Percentiles rank a stretch among this genome's conserved stretches.
These are phyloP conservation scores for Sialia sialis DNA, from an alignment of 2,113 vertebrate genomes.

Conservation along the genomic window DNA sequence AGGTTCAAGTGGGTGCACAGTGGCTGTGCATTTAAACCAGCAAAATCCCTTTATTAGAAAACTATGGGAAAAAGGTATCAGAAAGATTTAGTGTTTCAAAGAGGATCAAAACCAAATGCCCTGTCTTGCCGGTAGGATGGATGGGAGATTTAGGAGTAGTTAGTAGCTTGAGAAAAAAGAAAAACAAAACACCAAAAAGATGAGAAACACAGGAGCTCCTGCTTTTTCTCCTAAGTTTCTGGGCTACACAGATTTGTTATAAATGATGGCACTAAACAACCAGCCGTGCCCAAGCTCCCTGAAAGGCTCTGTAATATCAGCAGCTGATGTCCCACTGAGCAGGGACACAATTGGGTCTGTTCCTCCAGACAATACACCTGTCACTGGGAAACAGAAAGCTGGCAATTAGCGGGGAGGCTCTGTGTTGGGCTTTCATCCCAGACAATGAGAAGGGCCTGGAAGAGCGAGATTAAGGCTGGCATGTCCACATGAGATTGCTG, in stretches of 20 bases:
- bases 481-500: constrained; percentile 12
- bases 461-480: constrained; percentile 71
- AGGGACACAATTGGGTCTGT: constrained; percentile 74
- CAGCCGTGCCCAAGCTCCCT: not conserved
- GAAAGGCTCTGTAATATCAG: constrained; percentile 38
- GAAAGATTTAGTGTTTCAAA: not conserved
- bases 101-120: not conserved
- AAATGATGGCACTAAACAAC: constrained; percentile 39
- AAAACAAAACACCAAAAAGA: not conserved
- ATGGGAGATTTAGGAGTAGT: constrained; percentile 11
- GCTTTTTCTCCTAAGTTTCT: constrained; percentile 25
- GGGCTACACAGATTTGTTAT: constrained; percentile 12
- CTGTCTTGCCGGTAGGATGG: not conserved
- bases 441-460: constrained; percentile 80
- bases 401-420: constrained; percentile 75
- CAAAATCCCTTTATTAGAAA: not conserved
- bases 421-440: constrained; percentile 44
- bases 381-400: constrained; percentile 53
- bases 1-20: not conserved
- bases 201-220: not conserved
- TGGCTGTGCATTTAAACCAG: not conserved
- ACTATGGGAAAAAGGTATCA: not conserved
- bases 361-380: constrained; percentile 74
- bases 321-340: constrained; percentile 59
- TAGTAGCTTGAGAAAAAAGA: not conserved